Evolutionary conservation across 2,888 invertebrate species (phyloP), one percentile per base, ranked within the genome.

Genomic region (Phasia obesa): DNA sequence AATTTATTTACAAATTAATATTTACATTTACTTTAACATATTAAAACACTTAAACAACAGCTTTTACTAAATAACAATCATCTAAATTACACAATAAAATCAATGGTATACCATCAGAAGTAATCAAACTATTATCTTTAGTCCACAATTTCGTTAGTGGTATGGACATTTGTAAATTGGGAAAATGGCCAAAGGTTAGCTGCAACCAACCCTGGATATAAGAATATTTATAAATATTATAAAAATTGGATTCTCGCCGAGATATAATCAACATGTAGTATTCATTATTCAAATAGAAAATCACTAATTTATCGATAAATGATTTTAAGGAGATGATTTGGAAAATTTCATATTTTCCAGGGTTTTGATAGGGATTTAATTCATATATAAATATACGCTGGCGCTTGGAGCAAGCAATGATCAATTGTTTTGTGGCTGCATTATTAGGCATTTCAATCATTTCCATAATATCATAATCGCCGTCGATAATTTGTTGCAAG

Each of bases 141-240:
- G 4, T 1, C 69, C 69, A 77, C 0, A 74, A 21, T 11, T 73
- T 74, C 0, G 84, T 38, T 15, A 91, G 64, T 0, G 90, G 88
- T 81, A 87, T 85, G 19, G 89, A 87, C 85, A 87, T 85, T 35
- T 88, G 86, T n/a, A 87, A 84, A 25, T 87, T 87, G 13, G 81
- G 85, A 73, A 89, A 88, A 70, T 88, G 87, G 44, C 90, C 91
- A 31, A 87, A 88, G 21, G 86, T 88, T 21, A 71, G 77, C 9
- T 87, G 88, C 44, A 87, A 79, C 90, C 90, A 90, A 55, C 90
- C 91, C 62, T 86, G 87, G 1, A 90, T 85, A 38, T 87, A 86
- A 7, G 85, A 84, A 59, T 88, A 88, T 79, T 82, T 87, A 25
- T 90, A 88, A 19, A 91, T 79, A 59, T 88, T 86, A 78, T 90